phyloP scores from a whole-genome alignment of 2,797 vertebrate genomes.

The Protonibea diacanthus region DNA sequence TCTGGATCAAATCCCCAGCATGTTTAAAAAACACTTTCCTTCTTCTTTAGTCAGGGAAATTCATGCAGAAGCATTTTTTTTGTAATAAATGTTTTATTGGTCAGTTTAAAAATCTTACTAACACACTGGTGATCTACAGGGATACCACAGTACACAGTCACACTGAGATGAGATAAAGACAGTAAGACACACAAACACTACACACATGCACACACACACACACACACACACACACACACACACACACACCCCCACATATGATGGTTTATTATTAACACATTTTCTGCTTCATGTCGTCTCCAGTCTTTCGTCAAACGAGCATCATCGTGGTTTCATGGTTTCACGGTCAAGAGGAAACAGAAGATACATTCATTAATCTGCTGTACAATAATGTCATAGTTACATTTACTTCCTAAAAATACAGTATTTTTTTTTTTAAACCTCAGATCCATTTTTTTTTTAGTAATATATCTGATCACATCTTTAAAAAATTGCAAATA shows the following conservation, averaged over 20 bases:
- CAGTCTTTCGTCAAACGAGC: constrained; percentile 63
- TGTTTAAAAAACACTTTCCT: too few species aligned
- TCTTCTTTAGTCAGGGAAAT: neutral
- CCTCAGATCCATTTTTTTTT: constrained; percentile 41
- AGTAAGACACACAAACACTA: constrained; percentile 54
- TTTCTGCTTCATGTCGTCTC: constrained; percentile 53
- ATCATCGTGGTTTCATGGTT: constrained; percentile 75
- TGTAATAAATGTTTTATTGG: constrained; percentile 81
- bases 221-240: constrained; percentile 36
- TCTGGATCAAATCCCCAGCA: too few species aligned
- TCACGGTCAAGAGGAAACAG: constrained; percentile 77
- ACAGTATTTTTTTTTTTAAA: constrained; percentile 58
- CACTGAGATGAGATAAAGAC: constrained; percentile 67
- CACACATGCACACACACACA: constrained; percentile 49
- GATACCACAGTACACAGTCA: constrained; percentile 69
- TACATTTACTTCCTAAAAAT: constrained; percentile 76
- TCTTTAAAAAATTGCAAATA: constrained; percentile 76
- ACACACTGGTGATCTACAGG: constrained; percentile 76
- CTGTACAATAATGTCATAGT: constrained; percentile 76
- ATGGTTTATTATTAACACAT: constrained; percentile 55
- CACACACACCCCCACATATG: constrained; percentile 30
- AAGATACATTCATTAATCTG: constrained; percentile 87
- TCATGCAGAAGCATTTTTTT: constrained; percentile 42
- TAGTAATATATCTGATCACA: constrained; percentile 59
- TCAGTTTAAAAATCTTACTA: constrained; percentile 74